These are phyloP conservation scores for Branchinecta sandiegonensis DNA, from an alignment of 2,888 invertebrate genomes.

Conservation along the genomic window DNA sequence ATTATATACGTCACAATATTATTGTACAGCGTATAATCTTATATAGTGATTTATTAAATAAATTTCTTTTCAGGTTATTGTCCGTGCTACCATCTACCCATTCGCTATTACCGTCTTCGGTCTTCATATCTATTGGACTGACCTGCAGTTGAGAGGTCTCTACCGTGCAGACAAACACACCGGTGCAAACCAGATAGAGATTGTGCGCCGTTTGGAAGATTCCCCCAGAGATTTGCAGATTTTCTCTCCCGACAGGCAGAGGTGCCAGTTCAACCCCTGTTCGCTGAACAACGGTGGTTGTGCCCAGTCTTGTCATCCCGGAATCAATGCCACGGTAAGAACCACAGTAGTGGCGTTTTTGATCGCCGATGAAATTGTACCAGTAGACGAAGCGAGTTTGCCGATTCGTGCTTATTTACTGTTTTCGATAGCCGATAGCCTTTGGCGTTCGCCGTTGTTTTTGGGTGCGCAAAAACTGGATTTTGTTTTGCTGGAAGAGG, in stretches of 20 bases:
- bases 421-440: no score
- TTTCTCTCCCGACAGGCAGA: slow-evolving; percentile 55
- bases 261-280: slow-evolving; percentile 67
- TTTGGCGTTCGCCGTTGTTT: no score
- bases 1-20: no score
- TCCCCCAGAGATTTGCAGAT: slow-evolving; percentile 85
- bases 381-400: no score
- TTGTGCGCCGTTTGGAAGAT: slow-evolving; percentile 82
- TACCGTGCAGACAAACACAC: slow-evolving; percentile 95
- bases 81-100: slow-evolving; percentile 84
- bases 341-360: background rate
- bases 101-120: slow-evolving; percentile 82
- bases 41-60: background rate
- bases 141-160: slow-evolving; percentile 78
- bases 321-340: slow-evolving; percentile 51
- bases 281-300: slow-evolving; percentile 79
- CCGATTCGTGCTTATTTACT: no score
- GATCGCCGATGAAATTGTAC: no score
- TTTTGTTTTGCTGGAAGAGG: no score
- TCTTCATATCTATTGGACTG: slow-evolving; percentile 91
- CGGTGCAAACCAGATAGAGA: slow-evolving; percentile 81
- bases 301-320: slow-evolving; percentile 83
- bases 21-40: no score
- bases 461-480: no score
- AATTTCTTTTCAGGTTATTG: slow-evolving; percentile 39